Conservation (phyloP, 2,113 vertebrate species). For the Fulica atra region DNA sequence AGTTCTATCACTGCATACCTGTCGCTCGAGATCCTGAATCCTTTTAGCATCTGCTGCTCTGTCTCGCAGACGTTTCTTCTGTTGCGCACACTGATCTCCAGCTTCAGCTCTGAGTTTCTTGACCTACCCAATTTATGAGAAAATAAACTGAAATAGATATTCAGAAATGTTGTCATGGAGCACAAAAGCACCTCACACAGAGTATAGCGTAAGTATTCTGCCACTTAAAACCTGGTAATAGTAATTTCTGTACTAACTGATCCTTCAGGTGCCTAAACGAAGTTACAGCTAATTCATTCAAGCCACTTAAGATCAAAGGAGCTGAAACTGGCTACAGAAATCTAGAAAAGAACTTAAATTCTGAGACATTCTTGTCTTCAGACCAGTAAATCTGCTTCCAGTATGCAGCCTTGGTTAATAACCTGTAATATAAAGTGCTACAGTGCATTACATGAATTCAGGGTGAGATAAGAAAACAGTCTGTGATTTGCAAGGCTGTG, state of each 20-base stretch:
- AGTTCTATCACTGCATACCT: slow-evolving; percentile 72
- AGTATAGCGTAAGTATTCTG: background rate
- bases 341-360: background rate
- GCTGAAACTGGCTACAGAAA: background rate
- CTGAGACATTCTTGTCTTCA: background rate
- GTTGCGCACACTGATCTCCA: slow-evolving; percentile 73
- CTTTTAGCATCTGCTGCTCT: slow-evolving; percentile 82
- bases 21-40: slow-evolving; percentile 89
- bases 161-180: background rate
- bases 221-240: background rate
- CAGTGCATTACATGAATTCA: background rate
- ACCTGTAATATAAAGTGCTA: background rate
- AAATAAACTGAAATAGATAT: background rate
- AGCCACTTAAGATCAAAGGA: background rate
- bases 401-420: background rate
- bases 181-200: background rate
- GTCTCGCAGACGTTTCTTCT: slow-evolving; percentile 81
- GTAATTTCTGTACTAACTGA: background rate
- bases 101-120: slow-evolving; percentile 84
- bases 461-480: background rate
- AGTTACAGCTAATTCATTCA: background rate
- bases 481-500: background rate
- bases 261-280: background rate
- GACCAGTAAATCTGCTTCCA: background rate
- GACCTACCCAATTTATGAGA: slow-evolving; percentile 69